Base-by-base conservation (phyloP, 2,113 vertebrate species). In the Sander lucioperca region DNA sequence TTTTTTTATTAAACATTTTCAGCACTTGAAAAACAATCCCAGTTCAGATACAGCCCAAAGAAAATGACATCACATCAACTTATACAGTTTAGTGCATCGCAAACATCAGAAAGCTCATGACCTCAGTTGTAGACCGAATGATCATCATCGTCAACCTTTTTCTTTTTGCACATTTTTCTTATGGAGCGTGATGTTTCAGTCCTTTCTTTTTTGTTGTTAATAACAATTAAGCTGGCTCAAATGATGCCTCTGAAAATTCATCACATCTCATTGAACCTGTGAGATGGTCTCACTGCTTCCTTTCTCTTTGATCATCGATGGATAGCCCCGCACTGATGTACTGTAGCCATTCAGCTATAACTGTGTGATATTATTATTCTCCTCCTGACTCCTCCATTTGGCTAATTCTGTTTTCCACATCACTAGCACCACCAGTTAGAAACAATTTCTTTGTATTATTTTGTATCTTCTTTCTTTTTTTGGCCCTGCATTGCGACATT, bases 401-500 rank as follows among this genome's bases (percentile, higher is more conserved):
- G 36, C 19, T 90, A 25, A 76, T 80, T 84, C 65, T 83, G 33
- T 80, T 87, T 79, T 21, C 45, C 69, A 63, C 82, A 4, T 79
- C 69, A 76, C 66, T 69, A 23, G 63, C 79, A 47, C 58, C 79
- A 58, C 7, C 62, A 57, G 62, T 74, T 65, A 61, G 45, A 73
- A 63, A 79, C 33, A 68, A 74, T 80, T 74, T 75, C 27, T 63
- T 50, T 23, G 67, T 83, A 48, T 83, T 83, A 57, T 72, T 59
- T 64, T 33, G n/a, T n/a, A n/a, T n/a, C n/a, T 33, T 33, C 53
- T 81, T 19, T 68, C 63, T 59, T 71, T 19, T 69, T 68, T 88
- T 75, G 50, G 21, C 71, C 82, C 90, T 94, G 91, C 91, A 92
- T 84, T 93, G 91, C 90, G 84, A 91, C 91, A 92, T 93, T 89